Evolutionary conservation across 2,888 invertebrate genomes (phyloP).

Genomic region (Sarcophaga subvicina): DNA sequence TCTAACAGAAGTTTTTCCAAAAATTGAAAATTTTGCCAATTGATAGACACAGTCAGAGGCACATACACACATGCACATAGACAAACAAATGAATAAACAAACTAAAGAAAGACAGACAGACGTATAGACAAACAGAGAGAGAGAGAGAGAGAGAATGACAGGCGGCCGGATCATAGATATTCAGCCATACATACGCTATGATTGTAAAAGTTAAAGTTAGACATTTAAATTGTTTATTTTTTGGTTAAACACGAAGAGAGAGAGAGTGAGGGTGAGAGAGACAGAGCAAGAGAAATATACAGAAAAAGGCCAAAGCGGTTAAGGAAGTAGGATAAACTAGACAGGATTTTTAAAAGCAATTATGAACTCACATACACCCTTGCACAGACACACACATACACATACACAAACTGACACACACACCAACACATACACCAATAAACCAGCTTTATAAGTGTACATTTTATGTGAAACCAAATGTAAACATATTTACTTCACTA

Average conservation of each 20-base stretch:
- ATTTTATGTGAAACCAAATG: neutral
- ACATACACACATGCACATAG: neutral
- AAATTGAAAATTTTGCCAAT: constrained; percentile 72
- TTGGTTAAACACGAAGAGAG: neutral
- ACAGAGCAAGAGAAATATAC: neutral
- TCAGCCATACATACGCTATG: constrained; percentile 28
- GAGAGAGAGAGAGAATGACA: neutral
- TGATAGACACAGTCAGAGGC: constrained; percentile 56
- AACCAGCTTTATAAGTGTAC: neutral
- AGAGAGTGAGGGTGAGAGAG: neutral
- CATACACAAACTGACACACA: neutral
- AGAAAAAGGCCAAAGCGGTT: neutral
- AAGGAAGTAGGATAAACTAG: constrained; percentile 22
- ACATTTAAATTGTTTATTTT: constrained; percentile 62
- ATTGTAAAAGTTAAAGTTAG: constrained; percentile 28
- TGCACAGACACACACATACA: neutral
- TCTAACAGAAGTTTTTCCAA: constrained; percentile 55
- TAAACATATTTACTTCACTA: constrained; percentile 2
- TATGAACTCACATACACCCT: constrained; percentile 31
- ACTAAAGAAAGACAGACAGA: constrained; percentile 32
- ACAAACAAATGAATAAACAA: neutral
- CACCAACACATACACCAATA: neutral
- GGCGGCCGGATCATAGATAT: neutral
- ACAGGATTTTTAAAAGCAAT: constrained; percentile 64
- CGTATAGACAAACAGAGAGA: neutral